Percentiles rank a stretch among this genome's conserved stretches.
Evolutionary conservation across 1,140 invertebrate species (phyloP).

Genomic region (Drosophila santomea): DNA sequence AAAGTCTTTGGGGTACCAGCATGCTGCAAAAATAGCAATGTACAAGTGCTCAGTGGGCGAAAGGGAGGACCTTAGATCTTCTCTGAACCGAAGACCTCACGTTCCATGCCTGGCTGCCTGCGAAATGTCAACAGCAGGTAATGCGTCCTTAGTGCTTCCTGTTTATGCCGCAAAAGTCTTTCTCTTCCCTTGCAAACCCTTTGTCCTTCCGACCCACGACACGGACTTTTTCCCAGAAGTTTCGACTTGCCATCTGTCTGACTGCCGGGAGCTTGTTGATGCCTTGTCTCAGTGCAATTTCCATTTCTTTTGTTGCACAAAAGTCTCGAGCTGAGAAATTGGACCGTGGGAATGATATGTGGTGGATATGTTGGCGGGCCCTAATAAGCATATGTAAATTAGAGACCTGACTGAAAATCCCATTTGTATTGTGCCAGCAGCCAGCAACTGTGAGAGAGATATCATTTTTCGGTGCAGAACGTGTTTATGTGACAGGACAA

Average conservation of each 20-base stretch:
- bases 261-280: slow-evolving; percentile 19
- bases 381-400: slow-evolving; percentile 45
- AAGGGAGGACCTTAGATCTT: slow-evolving; percentile 51
- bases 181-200: slow-evolving; percentile 12
- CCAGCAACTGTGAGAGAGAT: not conserved
- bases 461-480: not conserved
- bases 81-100: slow-evolving; percentile 57
- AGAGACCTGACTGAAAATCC: slow-evolving; percentile 20
- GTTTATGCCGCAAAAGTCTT: slow-evolving; percentile 39
- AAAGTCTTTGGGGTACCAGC: slow-evolving; percentile 20
- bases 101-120: slow-evolving; percentile 49
- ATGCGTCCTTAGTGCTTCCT: slow-evolving; percentile 66
- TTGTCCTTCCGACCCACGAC: not conserved
- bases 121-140: slow-evolving; percentile 78
- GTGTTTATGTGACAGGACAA: slow-evolving; percentile 42
- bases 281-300: slow-evolving; percentile 42
- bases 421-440: slow-evolving; percentile 17
- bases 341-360: slow-evolving; percentile 32
- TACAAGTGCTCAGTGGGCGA: slow-evolving; percentile 18
- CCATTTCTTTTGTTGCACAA: slow-evolving; percentile 41
- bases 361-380: slow-evolving; percentile 1
- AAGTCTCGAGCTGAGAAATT: slow-evolving; percentile 22
- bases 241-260: slow-evolving; percentile 37
- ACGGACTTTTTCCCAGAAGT: slow-evolving; percentile 5
- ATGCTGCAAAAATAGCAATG: slow-evolving; percentile 15